Evolutionary conservation across 2,888 invertebrate genomes (phyloP).

Genomic region (Pherbina coryleti): DNA sequence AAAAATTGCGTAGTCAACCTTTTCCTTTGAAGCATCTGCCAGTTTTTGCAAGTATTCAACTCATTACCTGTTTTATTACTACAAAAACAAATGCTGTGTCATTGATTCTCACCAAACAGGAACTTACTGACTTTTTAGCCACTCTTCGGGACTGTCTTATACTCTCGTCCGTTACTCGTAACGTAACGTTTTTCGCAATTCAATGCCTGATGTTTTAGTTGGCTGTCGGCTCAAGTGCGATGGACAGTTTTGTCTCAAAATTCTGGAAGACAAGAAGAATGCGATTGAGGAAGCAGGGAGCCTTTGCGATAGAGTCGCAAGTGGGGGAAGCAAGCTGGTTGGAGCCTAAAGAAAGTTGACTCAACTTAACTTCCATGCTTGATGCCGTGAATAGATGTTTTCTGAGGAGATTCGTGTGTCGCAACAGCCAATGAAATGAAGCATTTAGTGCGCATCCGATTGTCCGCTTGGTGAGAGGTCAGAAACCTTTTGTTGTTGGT

Average conservation of each 20-base stretch:
- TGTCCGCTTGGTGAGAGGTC: constrained; percentile 69
- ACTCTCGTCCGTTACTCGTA: no score
- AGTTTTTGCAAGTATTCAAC: not conserved
- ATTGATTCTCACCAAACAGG: constrained; percentile 14
- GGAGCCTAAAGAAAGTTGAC: constrained; percentile 37
- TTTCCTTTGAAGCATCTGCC: no score
- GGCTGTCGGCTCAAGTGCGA: not conserved
- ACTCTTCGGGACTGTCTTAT: no score
- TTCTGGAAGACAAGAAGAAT: constrained; percentile 11
- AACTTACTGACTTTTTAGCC: not conserved
- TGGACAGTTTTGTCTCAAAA: not conserved
- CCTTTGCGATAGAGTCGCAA: not conserved
- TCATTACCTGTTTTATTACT: not conserved
- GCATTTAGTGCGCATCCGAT: constrained; percentile 69
- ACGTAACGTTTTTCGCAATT: no score
- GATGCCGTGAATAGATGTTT: constrained; percentile 45
- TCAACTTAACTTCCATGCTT: constrained; percentile 39
- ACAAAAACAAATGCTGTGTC: not conserved
- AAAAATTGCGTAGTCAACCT: no score
- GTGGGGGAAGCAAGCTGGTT: constrained; percentile 34
- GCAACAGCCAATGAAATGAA: constrained; percentile 42
- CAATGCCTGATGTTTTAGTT: not conserved
- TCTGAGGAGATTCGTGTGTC: constrained; percentile 16
- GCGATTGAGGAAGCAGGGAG: not conserved
- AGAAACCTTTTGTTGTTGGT: constrained; percentile 44